These are phyloP conservation scores for Lithobius niger DNA, from an alignment of 1,140 invertebrate species.

Conservation along the genomic window DNA sequence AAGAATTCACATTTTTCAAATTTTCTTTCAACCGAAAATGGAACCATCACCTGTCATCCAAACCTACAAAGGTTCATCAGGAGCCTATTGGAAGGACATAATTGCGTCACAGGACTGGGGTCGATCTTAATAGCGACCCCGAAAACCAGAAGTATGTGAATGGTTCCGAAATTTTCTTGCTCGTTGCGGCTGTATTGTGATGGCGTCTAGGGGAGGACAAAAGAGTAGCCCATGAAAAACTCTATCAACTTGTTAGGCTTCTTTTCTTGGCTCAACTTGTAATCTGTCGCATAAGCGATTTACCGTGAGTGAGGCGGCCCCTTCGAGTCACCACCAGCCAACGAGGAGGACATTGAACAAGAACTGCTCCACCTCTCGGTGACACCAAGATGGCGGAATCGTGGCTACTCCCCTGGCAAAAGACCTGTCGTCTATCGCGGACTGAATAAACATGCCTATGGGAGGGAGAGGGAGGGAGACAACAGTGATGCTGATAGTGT, in stretches of 20 bases:
- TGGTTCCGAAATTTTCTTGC: neutral
- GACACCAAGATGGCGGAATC: neutral
- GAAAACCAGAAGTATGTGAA: neutral
- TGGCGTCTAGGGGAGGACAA: neutral
- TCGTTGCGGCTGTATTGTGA: neutral
- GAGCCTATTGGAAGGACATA: neutral
- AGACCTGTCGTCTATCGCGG: neutral
- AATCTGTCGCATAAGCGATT: neutral
- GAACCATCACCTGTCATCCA: neutral
- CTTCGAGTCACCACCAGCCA: no score
- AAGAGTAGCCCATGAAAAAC: neutral
- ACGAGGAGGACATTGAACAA: no score
- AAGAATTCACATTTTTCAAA: no score
- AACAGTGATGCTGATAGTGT: no score
- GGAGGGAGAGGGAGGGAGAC: no score
- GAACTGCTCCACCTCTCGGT: no score
- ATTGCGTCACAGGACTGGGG: neutral
- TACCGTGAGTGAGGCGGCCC: no score
- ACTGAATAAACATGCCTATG: neutral
- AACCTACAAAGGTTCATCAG: constrained; percentile 7
- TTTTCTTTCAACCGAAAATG: neutral
- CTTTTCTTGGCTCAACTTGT: neutral
- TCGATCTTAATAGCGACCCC: neutral
- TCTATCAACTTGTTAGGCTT: neutral
- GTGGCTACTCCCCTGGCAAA: neutral